Evolutionary conservation across 2,888 invertebrate genomes (phyloP).

Genomic region (Abscondita cerata): DNA sequence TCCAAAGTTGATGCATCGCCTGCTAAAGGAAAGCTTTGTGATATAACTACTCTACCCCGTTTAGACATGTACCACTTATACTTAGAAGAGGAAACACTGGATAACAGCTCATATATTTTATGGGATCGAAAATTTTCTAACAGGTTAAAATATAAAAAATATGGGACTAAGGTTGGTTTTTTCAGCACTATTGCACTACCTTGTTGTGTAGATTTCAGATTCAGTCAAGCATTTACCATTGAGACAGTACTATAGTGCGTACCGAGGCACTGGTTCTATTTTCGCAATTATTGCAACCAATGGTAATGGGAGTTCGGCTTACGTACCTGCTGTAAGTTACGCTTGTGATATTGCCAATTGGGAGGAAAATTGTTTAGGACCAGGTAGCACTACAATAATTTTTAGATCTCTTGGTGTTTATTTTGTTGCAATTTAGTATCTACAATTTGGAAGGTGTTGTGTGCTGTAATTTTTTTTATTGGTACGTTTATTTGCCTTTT

Average conservation of each 20-base stretch:
- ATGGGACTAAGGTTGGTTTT: constrained; percentile 63
- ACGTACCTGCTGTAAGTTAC: constrained; percentile 73
- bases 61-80: constrained; percentile 67
- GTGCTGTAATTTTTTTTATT: constrained; percentile 64
- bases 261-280: constrained; percentile 68
- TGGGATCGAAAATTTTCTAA: constrained; percentile 68
- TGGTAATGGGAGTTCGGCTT: constrained; percentile 63
- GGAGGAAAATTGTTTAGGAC: constrained; percentile 61
- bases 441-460: constrained; percentile 60
- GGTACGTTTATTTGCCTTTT: constrained; percentile 69
- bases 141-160: constrained; percentile 61
- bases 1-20: constrained; percentile 66
- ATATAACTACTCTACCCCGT: constrained; percentile 60
- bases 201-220: constrained; percentile 18
- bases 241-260: constrained; percentile 64
- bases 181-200: not conserved
- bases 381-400: constrained; percentile 57
- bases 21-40: constrained; percentile 57
- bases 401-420: constrained; percentile 1
- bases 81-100: constrained; percentile 65
- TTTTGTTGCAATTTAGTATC: constrained; percentile 56
- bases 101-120: constrained; percentile 66
- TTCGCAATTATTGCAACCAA: constrained; percentile 64
- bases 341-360: constrained; percentile 65
- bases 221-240: constrained; percentile 13